phyloP scores from a whole-genome alignment of 1,140 invertebrate species.

The Trichonephila clavipes region DNA sequence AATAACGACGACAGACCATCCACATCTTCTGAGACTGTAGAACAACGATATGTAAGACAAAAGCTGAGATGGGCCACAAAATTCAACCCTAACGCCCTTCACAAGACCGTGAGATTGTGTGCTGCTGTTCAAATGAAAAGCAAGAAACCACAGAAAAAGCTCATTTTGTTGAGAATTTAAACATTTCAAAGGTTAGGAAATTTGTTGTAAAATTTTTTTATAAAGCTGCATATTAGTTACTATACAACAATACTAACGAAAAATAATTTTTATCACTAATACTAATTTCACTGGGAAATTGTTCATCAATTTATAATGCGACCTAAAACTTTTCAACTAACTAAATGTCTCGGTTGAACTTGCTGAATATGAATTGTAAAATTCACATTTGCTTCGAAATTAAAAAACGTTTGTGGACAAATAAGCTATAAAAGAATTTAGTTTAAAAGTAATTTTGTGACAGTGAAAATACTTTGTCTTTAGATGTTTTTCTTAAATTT shows the following conservation, averaged over 20 bases:
- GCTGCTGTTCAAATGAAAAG: constrained; percentile 21
- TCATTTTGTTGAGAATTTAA: constrained; percentile 39
- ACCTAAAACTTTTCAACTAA: too few relatives aligned
- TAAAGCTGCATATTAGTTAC: not conserved
- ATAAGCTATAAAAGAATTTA: too few relatives aligned
- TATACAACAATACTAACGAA: too few relatives aligned
- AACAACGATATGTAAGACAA: not conserved
- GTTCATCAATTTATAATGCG: too few relatives aligned
- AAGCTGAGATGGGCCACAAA: not conserved
- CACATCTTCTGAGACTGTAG: not conserved
- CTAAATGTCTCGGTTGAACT: too few relatives aligned
- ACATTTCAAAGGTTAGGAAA: not conserved
- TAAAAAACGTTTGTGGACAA: too few relatives aligned
- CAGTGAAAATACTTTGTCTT: not conserved
- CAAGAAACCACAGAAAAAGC: constrained; percentile 30
- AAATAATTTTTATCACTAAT: too few relatives aligned
- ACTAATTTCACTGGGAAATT: too few relatives aligned
- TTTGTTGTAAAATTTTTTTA: not conserved
- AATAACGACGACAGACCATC: not conserved
- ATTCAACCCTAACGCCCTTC: not conserved
- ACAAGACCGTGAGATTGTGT: not conserved
- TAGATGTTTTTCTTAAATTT: not conserved
- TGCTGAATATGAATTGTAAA: too few relatives aligned
- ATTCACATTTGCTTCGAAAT: too few relatives aligned
- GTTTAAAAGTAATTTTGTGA: too few relatives aligned